Base-by-base conservation (phyloP, 2,888 invertebrate species). In the Limenitis camilla region DNA sequence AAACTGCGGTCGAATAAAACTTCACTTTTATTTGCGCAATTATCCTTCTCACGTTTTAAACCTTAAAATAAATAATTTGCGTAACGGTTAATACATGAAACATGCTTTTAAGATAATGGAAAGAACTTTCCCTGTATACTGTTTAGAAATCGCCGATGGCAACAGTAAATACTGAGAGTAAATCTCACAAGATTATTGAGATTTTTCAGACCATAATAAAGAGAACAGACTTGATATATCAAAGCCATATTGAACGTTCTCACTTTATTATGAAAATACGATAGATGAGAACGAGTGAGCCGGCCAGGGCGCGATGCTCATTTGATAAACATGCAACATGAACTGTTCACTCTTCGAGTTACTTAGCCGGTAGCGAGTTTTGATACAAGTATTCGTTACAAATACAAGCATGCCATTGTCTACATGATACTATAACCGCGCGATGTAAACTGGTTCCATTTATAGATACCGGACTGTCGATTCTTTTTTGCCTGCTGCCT, bases 181-280 rank as follows among this genome's bases (percentile, higher is more conserved):
- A n/a, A n/a, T n/a, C n/a, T n/a, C n/a, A n/a, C n/a, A n/a, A n/a
- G n/a, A n/a, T n/a, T n/a, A n/a, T n/a, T n/a, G n/a, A n/a, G n/a
- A n/a, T n/a, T n/a, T n/a, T n/a, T n/a, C n/a, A n/a, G n/a, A n/a
- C n/a, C n/a, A n/a, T n/a, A n/a, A n/a, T n/a, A n/a, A n/a, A n/a
- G n/a, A n/a, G n/a, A n/a, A n/a, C n/a, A n/a, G n/a, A n/a, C n/a
- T n/a, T n/a, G n/a, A n/a, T n/a, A n/a, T n/a, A n/a, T n/a, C n/a
- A n/a, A n/a, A n/a, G n/a, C 19, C 19, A 19, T 19, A 19, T 19
- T 19, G 19, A 19, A 19, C 19, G 3, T 19, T 19, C 64, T 61
- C 62, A 61, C 58, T 62, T 66, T 81, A 75, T 81, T 81, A 80
- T 81, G 79, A 78, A 79, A 81, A 81, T 76, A 79, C 67, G 72